A percentile compares a stretch with the other conserved stretches of the same genome.
phyloP scores from a whole-genome alignment of 1,140 invertebrate genomes.

The Mactra quadrangularis region DNA sequence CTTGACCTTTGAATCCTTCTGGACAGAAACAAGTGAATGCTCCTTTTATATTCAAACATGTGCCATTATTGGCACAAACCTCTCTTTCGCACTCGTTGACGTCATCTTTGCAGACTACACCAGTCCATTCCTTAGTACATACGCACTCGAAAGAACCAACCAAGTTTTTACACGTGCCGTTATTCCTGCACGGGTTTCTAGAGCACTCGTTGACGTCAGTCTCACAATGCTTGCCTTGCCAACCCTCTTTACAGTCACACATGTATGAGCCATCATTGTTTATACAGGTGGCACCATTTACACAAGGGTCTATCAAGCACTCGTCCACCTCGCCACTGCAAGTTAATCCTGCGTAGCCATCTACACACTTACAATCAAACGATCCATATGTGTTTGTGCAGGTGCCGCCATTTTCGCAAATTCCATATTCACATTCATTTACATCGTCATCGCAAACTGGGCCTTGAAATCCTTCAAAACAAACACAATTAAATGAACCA shows the following conservation, averaged over 20 bases:
- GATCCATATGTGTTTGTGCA: slow-evolving; percentile 46
- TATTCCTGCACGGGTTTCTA: slow-evolving; percentile 84
- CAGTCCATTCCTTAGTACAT: slow-evolving; percentile 3
- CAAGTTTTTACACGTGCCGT: slow-evolving; percentile 57
- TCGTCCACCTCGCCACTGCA: slow-evolving; percentile 43
- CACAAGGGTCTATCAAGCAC: slow-evolving; percentile 56
- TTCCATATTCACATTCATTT: slow-evolving; percentile 70
- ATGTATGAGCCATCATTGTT: slow-evolving; percentile 81
- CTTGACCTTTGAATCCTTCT: slow-evolving; percentile 94
- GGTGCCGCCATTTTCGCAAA: slow-evolving; percentile 78
- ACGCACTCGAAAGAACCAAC: slow-evolving; percentile 39
- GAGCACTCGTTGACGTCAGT: slow-evolving; percentile 87
- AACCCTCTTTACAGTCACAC: slow-evolving; percentile 88
- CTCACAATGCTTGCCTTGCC: slow-evolving; percentile 96
- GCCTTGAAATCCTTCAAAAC: slow-evolving; percentile 52
- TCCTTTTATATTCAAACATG: slow-evolving; percentile 30
- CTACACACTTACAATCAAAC: slow-evolving; percentile 84
- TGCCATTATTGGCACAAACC: slow-evolving; percentile 27
- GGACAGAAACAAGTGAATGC: slow-evolving; percentile 85
- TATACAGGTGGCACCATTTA: slow-evolving; percentile 45
- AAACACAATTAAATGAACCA: slow-evolving; percentile 45
- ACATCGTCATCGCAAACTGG: slow-evolving; percentile 40
- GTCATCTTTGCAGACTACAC: slow-evolving; percentile 10
- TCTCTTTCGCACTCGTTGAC: slow-evolving; percentile 49
- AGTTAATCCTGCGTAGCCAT: slow-evolving; percentile 89